A percentile compares a stretch with the other conserved stretches of the same genome.
Evolutionary conservation across 2,113 vertebrate species (phyloP).

Genomic region (western clawed frog (Xenopus tropicalis)): UCB_Xtro_10.0 CM004443.2:33503501-33504000

Average conservation of each 20-base stretch:
- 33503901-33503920: not conserved
- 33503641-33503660: conserved; percentile 44
- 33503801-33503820: conserved; percentile 6
- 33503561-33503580: conserved; percentile 29
- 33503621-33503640: conserved; percentile 44
- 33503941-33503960: not conserved
- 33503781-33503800: conserved; percentile 43
- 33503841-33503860: conserved; percentile 5
- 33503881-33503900: not conserved
- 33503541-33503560: conserved; percentile 29
- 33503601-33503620: conserved; percentile 42
- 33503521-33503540: not conserved
- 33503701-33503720: conserved; percentile 37
- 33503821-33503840: conserved; percentile 17
- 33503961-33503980: too few relatives aligned
- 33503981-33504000: too few relatives aligned
- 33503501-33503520: not conserved
- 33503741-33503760: conserved; percentile 37
- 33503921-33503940: not conserved
- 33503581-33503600: conserved; percentile 31
- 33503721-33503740: conserved; percentile 32
- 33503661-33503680: conserved; percentile 37
- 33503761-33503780: conserved; percentile 43
- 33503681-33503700: conserved; percentile 24
- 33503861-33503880: not conserved